phyloP scores from a whole-genome alignment of 1,140 invertebrate genomes.

The Tetragonula clypearis region DNA sequence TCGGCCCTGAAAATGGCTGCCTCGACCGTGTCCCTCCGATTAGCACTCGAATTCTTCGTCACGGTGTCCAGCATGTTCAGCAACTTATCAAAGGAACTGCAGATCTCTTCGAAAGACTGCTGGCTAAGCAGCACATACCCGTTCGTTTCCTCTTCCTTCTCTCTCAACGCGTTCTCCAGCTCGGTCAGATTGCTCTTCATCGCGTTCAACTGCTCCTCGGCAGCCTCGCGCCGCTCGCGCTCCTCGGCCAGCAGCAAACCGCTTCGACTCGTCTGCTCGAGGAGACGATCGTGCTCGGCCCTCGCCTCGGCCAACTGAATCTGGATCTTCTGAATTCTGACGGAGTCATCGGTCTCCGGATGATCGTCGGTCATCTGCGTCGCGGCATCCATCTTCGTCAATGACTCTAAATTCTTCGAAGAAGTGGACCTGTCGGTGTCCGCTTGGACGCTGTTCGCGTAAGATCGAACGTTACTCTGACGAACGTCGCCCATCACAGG shows the following conservation, averaged over 20 bases:
- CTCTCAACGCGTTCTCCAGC: slow-evolving; percentile 69
- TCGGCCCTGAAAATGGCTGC: slow-evolving; percentile 44
- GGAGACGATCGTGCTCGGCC: slow-evolving; percentile 59
- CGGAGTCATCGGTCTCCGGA: not conserved
- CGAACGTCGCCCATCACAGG: slow-evolving; percentile 27
- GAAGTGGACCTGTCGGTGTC: not conserved
- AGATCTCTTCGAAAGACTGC: slow-evolving; percentile 75
- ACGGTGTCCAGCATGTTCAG: slow-evolving; percentile 70
- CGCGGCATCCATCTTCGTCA: slow-evolving; percentile 9
- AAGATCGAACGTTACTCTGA: not conserved
- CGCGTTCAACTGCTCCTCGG: slow-evolving; percentile 69
- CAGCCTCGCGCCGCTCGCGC: slow-evolving; percentile 65
- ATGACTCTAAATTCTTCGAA: not conserved
- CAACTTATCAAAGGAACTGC: slow-evolving; percentile 70
- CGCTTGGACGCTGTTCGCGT: not conserved
- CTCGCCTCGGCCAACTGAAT: slow-evolving; percentile 52
- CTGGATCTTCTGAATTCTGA: slow-evolving; percentile 49
- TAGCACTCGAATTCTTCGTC: slow-evolving; percentile 34
- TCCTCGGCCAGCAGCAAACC: slow-evolving; percentile 70
- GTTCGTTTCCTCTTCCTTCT: slow-evolving; percentile 70
- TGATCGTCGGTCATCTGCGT: slow-evolving; percentile 11
- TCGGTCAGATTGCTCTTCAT: slow-evolving; percentile 66
- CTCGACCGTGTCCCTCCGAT: not conserved
- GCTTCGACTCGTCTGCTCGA: slow-evolving; percentile 50
- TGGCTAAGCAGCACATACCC: slow-evolving; percentile 74